These are phyloP conservation scores for Benitochromis conjunctus DNA, from an alignment of 2,113 vertebrate species.

Conservation along the genomic window DNA sequence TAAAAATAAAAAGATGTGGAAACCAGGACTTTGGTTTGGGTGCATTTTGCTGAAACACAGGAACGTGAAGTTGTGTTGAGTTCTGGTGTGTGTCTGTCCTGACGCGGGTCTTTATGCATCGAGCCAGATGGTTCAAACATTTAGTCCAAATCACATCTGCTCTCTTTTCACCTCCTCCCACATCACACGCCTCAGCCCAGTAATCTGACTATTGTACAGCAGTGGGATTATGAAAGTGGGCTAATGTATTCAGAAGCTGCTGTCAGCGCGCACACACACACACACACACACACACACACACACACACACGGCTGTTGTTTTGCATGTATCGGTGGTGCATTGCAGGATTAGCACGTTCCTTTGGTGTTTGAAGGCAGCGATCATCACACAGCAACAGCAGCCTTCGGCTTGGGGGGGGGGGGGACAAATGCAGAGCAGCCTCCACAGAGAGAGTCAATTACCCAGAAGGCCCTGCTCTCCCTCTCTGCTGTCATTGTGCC, in stretches of 20 bases:
- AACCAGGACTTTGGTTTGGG: background rate
- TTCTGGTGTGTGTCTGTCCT: background rate
- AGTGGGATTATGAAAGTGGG: constrained; percentile 54
- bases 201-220: constrained; percentile 50
- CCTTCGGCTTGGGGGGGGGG: background rate
- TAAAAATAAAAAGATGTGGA: background rate
- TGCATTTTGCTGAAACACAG: background rate
- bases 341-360: background rate
- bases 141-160: constrained; percentile 7
- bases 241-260: constrained; percentile 44
- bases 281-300: too few species aligned
- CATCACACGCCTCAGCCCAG: background rate
- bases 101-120: background rate
- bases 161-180: background rate
- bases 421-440: background rate
- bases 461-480: constrained; percentile 40
- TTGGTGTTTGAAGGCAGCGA: background rate
- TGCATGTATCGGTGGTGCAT: background rate
- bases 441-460: constrained; percentile 36
- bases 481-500: constrained; percentile 29
- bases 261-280: fast-evolving
- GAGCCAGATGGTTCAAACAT: constrained; percentile 47
- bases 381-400: background rate
- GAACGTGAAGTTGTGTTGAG: background rate
- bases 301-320: background rate